Conservation (phyloP, 2,797 vertebrate species). For the Prionace glauca region DNA sequence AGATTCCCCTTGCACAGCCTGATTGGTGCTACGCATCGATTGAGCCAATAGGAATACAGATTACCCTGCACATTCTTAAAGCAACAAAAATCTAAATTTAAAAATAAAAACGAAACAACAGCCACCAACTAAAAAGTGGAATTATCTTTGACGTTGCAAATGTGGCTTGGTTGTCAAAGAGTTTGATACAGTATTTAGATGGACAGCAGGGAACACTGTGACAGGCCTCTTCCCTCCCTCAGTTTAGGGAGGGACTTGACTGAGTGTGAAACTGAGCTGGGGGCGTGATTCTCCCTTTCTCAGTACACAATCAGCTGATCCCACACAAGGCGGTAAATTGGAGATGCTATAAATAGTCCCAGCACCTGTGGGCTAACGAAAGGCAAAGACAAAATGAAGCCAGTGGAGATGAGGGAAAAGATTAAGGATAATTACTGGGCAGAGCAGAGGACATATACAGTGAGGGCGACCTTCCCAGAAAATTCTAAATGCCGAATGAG, state of each 20-base stretch:
- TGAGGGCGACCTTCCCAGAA: too few relatives aligned
- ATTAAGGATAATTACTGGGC: too few relatives aligned
- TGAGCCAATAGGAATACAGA: not conserved
- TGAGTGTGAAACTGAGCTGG: not conserved
- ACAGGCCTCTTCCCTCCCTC: not conserved
- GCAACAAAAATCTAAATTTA: not conserved
- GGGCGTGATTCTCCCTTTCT: not conserved
- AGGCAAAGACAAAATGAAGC: not conserved
- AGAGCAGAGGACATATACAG: too few relatives aligned
- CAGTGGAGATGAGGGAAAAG: not conserved
- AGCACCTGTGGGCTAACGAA: not conserved
- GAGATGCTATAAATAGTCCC: not conserved
- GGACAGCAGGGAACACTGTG: not conserved
- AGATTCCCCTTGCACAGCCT: too few relatives aligned
- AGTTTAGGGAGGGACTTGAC: not conserved
- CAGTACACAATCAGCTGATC: not conserved
- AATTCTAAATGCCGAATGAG: too few relatives aligned
- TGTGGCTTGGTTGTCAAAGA: not conserved
- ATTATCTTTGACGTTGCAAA: not conserved
- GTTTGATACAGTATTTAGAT: not conserved
- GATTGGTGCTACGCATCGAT: too few relatives aligned
- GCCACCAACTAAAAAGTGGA: not conserved
- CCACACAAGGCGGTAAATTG: not conserved
- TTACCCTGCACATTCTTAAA: not conserved
- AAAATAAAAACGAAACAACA: not conserved